Evolutionary conservation across 2,113 vertebrate species (phyloP).

Genomic region (Orthonyx spaldingii): DNA sequence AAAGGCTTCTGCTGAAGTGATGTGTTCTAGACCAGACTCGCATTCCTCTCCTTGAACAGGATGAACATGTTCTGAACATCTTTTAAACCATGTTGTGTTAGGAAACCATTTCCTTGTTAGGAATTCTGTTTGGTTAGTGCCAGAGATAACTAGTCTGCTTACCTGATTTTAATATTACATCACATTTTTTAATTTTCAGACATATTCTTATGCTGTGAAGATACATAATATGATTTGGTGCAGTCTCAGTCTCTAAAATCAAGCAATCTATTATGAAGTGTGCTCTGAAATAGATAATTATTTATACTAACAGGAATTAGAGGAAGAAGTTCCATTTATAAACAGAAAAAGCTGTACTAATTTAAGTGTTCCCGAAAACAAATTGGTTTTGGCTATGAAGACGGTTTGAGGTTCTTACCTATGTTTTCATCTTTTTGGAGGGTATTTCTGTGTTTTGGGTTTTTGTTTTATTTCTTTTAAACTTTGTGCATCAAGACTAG

Average conservation of each 20-base stretch:
- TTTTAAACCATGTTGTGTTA: neutral
- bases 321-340: neutral
- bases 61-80: neutral
- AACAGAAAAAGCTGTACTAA: neutral
- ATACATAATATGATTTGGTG: neutral
- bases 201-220: neutral
- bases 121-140: neutral
- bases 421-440: neutral
- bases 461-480: neutral
- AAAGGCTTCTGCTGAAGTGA: neutral
- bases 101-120: neutral
- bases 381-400: neutral
- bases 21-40: neutral
- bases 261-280: neutral
- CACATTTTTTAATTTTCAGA: neutral
- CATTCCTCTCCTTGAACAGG: neutral
- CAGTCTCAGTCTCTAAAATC: neutral
- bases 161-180: neutral
- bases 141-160: neutral
- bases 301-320: neutral
- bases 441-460: neutral
- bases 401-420: neutral
- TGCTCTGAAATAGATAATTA: neutral
- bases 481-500: neutral
- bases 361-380: neutral